Base-by-base conservation (phyloP, 2,888 invertebrate species). In the Meiosimyza decipiens region DNA sequence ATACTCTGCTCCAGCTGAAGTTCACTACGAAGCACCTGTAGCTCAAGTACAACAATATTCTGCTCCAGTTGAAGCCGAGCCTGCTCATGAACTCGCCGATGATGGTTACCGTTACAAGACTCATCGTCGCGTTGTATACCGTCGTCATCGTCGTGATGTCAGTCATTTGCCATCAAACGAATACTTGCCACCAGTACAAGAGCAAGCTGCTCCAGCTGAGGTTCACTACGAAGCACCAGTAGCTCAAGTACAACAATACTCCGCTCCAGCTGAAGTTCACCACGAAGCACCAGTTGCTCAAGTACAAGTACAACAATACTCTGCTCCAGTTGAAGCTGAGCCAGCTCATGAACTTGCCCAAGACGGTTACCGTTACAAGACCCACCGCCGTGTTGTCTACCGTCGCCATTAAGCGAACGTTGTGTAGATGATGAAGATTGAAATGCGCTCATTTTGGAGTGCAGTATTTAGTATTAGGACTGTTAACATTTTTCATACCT, bases 41-140 rank as follows among this genome's bases (percentile, higher is more conserved):
- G 63, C 49, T 16, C 63, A 28, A 4, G 28, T 40, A 9, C 54
- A 33, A 54, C 54, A 54, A 54, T n/a, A n/a, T 15, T 54, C 67
- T 52, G 72, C 75, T 40, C 74, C 69, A n/a, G 69, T 62, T 28
- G 80, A 81, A 51, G 77, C 79, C 73, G 80, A 75, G 6, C 83
- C 82, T 50, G 82, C 81, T 18, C 84, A 83, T 68, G 79, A 80
- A 71, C 77, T 85, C 15, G 81, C 82, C 18, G 81, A 79, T 79
- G 85, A 85, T 81, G 85, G 85, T 65, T 85, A 85, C 79, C 84
- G 81, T 74, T 85, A 85, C 80, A 85, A 82, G 79, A 84, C 82
- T 68, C 79, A 82, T 52, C 80, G 79, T 75, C 82, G 82, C 6
- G 80, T 80, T 52, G 82, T 82, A 15, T 60, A 78, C 71, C 84